Conservation (phyloP, 2,888 invertebrate species). For the Cremastinae sp. region DNA sequence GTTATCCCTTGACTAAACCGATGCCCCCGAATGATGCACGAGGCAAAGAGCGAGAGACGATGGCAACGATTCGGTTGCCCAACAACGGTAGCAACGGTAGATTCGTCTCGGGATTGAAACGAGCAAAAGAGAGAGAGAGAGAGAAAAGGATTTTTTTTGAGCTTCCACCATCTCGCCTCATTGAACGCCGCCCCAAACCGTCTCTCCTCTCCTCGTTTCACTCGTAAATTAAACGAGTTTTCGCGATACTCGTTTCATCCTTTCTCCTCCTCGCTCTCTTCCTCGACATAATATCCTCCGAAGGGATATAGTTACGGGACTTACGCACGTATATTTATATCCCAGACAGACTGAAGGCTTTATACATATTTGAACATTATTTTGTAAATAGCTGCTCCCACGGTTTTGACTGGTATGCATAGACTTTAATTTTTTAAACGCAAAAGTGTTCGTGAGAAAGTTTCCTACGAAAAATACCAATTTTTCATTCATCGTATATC, state of each 20-base stretch:
- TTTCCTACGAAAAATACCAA: too few species aligned
- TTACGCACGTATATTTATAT: slow-evolving; percentile 14
- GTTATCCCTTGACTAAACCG: slow-evolving; percentile 60
- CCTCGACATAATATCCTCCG: slow-evolving; percentile 40
- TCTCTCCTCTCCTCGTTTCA: slow-evolving; percentile 9
- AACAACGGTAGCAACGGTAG: slow-evolving; percentile 47
- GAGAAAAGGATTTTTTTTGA: slow-evolving; percentile 44
- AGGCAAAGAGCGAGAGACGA: background rate
- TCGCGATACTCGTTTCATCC: slow-evolving; percentile 15
- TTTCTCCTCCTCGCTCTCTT: slow-evolving; percentile 2
- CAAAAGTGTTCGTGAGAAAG: too few species aligned
- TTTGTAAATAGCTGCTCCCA: slow-evolving; percentile 2
- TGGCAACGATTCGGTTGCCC: background rate
- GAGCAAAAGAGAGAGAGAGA: slow-evolving; percentile 12
- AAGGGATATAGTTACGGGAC: slow-evolving; percentile 18
- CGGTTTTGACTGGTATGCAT: too few species aligned
- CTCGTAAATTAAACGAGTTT: slow-evolving; percentile 51
- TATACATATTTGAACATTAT: slow-evolving; percentile 10
- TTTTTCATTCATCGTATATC: too few species aligned
- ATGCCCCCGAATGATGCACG: slow-evolving; percentile 48
- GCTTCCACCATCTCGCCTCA: slow-evolving; percentile 34
- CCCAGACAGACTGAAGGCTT: background rate
- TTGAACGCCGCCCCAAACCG: background rate
- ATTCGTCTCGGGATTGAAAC: slow-evolving; percentile 33
- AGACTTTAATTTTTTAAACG: too few species aligned